These are phyloP conservation scores for Bubo bubo DNA, from an alignment of 2,113 vertebrate species.

Conservation along the genomic window DNA sequence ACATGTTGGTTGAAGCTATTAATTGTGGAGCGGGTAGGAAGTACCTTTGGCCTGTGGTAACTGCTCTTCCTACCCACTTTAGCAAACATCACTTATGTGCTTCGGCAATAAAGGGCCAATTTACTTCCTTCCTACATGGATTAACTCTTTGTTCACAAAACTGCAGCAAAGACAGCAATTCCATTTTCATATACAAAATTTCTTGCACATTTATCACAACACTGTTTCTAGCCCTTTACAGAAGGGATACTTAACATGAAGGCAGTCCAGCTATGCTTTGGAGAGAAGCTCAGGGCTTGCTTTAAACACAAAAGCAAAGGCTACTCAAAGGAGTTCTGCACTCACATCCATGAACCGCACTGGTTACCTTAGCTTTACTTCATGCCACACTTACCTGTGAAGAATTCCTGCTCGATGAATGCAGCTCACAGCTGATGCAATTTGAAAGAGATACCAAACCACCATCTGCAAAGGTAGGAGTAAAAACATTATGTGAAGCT, in stretches of 20 bases:
- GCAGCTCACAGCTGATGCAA: slow-evolving; percentile 92
- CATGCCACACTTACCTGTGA: slow-evolving; percentile 84
- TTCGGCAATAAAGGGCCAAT: neutral
- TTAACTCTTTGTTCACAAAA: neutral
- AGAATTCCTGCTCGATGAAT: slow-evolving; percentile 96
- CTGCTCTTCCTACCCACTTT: neutral
- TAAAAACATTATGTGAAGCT: neutral
- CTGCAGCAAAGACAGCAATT: neutral
- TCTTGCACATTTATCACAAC: neutral
- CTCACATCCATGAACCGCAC: neutral
- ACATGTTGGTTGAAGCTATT: neutral
- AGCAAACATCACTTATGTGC: neutral
- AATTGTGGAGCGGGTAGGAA: neutral
- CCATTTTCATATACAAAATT: neutral
- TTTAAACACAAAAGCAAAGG: neutral
- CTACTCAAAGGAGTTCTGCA: neutral
- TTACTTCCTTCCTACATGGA: neutral
- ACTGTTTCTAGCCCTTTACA: neutral
- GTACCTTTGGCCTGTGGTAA: neutral
- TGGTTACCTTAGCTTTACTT: neutral
- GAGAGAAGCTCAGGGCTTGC: neutral
- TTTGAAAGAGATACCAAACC: slow-evolving; percentile 97
- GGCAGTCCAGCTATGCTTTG: neutral
- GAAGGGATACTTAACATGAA: neutral
- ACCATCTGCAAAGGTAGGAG: slow-evolving; percentile 82